These are phyloP conservation scores for Conchocele bisecta DNA, from an alignment of 2,888 invertebrate species.

Conservation along the genomic window DNA sequence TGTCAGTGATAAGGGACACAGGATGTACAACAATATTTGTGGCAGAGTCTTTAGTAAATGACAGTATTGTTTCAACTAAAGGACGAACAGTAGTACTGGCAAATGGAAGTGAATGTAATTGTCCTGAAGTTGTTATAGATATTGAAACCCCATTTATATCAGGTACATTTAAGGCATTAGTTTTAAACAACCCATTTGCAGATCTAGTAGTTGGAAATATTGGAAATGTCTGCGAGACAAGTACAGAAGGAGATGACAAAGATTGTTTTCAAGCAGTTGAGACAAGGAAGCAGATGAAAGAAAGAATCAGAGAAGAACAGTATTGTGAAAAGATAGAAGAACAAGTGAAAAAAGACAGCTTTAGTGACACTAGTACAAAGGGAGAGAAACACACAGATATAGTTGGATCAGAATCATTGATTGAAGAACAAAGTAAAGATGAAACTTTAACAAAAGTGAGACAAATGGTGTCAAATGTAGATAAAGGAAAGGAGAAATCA, in stretches of 20 bases:
- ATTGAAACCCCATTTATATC: not conserved
- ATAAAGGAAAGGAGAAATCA: not conserved
- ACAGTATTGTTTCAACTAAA: not conserved
- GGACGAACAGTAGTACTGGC: not conserved
- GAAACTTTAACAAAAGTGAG: not conserved
- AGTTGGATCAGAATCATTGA: not conserved
- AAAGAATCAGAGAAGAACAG: not conserved
- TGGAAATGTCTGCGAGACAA: not conserved
- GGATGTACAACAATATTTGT: not conserved
- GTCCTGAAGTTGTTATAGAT: not conserved
- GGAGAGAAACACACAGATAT: not conserved
- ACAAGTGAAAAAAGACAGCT: not conserved
- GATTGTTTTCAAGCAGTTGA: constrained; percentile 1
- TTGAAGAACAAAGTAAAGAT: not conserved
- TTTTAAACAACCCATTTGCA: not conserved
- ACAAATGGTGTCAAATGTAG: not conserved
- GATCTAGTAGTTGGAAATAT: not conserved
- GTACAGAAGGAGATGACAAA: not conserved
- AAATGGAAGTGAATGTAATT: not conserved
- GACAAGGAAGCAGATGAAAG: not conserved
- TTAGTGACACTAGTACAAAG: not conserved
- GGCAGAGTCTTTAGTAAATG: not conserved
- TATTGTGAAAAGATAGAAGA: not conserved
- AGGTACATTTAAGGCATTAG: not conserved
- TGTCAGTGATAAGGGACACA: not conserved